A percentile compares a stretch with the other conserved stretches of the same genome.
Evolutionary conservation across 23 tunicate species (phyloP).

Genomic region (Diplosoma virens): DNA sequence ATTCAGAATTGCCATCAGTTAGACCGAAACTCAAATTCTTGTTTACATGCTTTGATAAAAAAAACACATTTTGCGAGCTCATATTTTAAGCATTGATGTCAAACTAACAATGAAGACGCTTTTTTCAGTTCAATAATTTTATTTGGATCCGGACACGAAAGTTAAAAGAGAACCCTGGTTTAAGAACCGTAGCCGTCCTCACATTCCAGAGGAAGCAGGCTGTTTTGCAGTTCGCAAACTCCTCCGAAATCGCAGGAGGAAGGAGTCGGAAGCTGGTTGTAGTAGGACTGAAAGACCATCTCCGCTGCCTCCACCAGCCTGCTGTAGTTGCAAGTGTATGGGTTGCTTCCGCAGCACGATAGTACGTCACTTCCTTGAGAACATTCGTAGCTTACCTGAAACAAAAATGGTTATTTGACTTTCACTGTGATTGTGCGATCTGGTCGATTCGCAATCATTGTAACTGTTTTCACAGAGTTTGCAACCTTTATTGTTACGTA

Average conservation of each 20-base stretch:
- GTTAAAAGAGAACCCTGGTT: too few species aligned
- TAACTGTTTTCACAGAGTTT: too few species aligned
- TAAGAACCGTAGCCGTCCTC: slow-evolving; percentile 59
- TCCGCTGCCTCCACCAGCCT: slow-evolving; percentile 47
- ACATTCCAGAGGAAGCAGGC: slow-evolving; percentile 43
- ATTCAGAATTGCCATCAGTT: too few species aligned
- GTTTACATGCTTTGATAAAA: too few species aligned
- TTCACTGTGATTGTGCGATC: too few species aligned
- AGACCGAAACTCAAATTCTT: background rate
- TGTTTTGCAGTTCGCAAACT: slow-evolving; percentile 51
- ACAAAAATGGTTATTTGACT: background rate
- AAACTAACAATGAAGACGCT: too few species aligned
- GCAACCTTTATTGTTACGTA: too few species aligned
- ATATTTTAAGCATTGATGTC: too few species aligned
- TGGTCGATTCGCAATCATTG: too few species aligned
- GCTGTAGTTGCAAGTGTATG: slow-evolving; percentile 46
- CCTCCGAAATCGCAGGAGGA: slow-evolving; percentile 88
- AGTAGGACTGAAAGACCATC: slow-evolving; percentile 79
- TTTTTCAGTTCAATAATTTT: too few species aligned
- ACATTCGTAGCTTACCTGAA: slow-evolving; percentile 70
- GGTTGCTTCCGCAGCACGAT: slow-evolving; percentile 43
- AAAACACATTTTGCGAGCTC: too few species aligned
- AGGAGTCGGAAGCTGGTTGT: slow-evolving; percentile 53
- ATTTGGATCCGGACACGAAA: too few species aligned
- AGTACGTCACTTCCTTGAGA: slow-evolving; percentile 44